phyloP scores from a whole-genome alignment of 2,888 invertebrate genomes.

The Periphyllus acericola region DNA sequence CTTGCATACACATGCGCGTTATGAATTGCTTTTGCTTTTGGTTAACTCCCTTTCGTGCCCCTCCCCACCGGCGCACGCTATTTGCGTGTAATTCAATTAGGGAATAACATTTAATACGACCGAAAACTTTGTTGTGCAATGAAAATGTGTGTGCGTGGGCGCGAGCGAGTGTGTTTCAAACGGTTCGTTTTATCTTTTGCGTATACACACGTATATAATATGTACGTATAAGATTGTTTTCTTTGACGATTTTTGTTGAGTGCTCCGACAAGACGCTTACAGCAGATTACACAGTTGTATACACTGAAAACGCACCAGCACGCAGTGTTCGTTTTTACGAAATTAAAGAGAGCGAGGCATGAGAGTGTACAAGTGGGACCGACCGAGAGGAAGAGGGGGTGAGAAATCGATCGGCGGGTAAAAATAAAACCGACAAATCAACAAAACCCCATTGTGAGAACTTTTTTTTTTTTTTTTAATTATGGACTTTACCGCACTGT shows the following conservation, averaged over 20 bases:
- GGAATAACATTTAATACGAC: background rate
- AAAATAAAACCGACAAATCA: constrained; percentile 1
- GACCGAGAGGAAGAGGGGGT: background rate
- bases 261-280: background rate
- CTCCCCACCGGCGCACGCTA: background rate
- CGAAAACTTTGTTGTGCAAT: background rate
- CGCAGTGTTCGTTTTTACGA: background rate
- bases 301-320: background rate
- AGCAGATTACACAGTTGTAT: constrained; percentile 15
- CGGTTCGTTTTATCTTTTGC: background rate
- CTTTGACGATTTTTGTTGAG: constrained; percentile 21
- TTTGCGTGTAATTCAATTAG: constrained; percentile 9
- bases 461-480: background rate
- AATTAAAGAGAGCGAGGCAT: background rate
- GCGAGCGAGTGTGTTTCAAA: background rate
- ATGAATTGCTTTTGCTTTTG: background rate
- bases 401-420: too few species aligned
- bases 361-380: background rate
- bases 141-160: background rate
- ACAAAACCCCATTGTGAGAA: background rate
- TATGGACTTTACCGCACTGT: background rate
- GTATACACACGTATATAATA: background rate
- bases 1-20: background rate
- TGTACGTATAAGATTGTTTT: background rate
- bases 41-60: background rate